Base-by-base conservation (phyloP, 2,113 vertebrate genomes). In the Emberiza fucata region DNA sequence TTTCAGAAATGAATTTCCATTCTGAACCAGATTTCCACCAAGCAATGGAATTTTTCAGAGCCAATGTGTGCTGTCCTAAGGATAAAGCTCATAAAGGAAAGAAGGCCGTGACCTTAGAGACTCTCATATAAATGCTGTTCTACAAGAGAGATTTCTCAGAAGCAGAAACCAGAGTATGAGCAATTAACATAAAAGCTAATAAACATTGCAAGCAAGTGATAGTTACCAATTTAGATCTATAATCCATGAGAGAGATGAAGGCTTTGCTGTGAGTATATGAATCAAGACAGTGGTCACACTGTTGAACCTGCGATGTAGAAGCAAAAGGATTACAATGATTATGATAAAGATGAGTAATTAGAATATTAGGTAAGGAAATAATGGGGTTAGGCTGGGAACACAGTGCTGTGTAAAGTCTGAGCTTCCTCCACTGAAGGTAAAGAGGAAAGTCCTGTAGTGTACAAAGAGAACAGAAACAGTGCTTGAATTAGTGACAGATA, bases 201-300 rank as follows among this genome's bases (percentile, higher is more conserved):
- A 97, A 93, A 90, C 92, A 94, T 56, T 86, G 72, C 86, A 95
- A 97, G 93, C 94, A 95, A 96, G 90, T 1, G 56, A 96, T 96
- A 96, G 92, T 96, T 97, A 96, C 95, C 96, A 96, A 97, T 97
- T 96, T 96, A 90, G 93, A 95, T 96, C 94, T 96, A 97, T 95
- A 97, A 95, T 96, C 93, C 96, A 96, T 96, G 90, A 96, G 80
- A 95, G 63, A 90, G 93, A 88, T 90, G 95, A 80, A 96, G 94
- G 86, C 88, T 96, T 94, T 97, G 88, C 94, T 96, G 82, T 91
- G 90, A 95, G 92, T 88, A 45, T 92, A 94, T 91, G 92, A 96
- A 94, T 39, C 95, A 96, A 97, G 90, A 96, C 81, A 95, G 94
- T 54, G 77, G 94, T 39, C 94, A 94, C 91, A 81, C 88, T 91